These are phyloP conservation scores for Zapus hudsonius DNA, from an alignment of 2,113 vertebrate species.

Conservation along the genomic window DNA sequence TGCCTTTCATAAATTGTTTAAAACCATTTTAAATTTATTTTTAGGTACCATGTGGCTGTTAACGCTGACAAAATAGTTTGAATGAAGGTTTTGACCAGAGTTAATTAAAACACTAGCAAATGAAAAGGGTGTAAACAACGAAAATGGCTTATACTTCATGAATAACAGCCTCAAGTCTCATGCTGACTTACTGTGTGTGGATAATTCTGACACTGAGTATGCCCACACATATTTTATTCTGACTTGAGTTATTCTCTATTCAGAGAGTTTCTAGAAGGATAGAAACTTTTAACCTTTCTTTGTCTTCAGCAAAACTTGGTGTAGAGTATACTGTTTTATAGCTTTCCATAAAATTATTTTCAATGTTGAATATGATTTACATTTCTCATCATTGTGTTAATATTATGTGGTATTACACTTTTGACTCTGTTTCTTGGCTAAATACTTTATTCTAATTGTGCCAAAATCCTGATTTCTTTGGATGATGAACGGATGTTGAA, in stretches of 20 bases:
- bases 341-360: constrained; percentile 44
- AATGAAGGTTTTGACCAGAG: constrained; percentile 59
- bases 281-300: not conserved
- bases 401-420: constrained; percentile 21
- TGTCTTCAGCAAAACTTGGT: constrained; percentile 40
- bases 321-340: constrained; percentile 54
- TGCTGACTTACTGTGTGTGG: constrained; percentile 6
- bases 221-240: constrained; percentile 24
- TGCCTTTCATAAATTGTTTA: constrained; percentile 73
- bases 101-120: constrained; percentile 55
- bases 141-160: constrained; percentile 28
- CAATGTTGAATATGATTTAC: constrained; percentile 44
- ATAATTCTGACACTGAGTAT: constrained; percentile 35
- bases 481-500: constrained; percentile 20
- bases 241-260: constrained; percentile 24
- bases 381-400: constrained; percentile 44
- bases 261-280: constrained; percentile 51
- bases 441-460: constrained; percentile 62
- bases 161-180: constrained; percentile 33
- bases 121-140: constrained; percentile 17
- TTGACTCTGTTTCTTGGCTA: constrained; percentile 50
- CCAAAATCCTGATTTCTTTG: constrained; percentile 54
- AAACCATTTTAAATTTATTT: constrained; percentile 61
- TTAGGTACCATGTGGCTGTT: constrained; percentile 46
- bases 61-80: constrained; percentile 54